Evolutionary conservation across 1,140 invertebrate species (phyloP).

Genomic region (Tribolium castaneum): DNA sequence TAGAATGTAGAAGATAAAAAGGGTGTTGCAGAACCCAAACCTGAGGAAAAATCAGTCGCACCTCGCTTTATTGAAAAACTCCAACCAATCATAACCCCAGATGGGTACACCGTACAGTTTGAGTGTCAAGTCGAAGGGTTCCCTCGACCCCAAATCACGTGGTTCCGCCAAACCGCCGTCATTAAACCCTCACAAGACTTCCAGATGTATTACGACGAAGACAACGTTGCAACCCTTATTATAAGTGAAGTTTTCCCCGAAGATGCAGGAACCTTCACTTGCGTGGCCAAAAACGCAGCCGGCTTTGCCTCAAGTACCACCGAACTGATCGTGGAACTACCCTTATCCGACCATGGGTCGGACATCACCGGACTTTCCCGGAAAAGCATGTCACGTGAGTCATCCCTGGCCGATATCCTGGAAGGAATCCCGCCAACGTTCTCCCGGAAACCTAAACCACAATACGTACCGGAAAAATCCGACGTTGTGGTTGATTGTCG

Average conservation of each 20-base stretch:
- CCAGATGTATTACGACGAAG: constrained; percentile 93
- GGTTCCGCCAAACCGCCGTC: constrained; percentile 93
- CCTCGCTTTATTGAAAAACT: constrained; percentile 89
- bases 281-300: constrained; percentile 94
- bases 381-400: constrained; percentile 87
- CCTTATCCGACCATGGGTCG: constrained; percentile 88
- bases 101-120: constrained; percentile 90
- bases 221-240: constrained; percentile 91
- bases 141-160: constrained; percentile 91
- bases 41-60: constrained; percentile 80
- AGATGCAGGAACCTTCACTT: constrained; percentile 96
- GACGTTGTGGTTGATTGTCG: constrained; percentile 86
- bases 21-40: constrained; percentile 76
- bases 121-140: constrained; percentile 90
- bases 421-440: constrained; percentile 95
- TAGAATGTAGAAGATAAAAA: no score
- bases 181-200: constrained; percentile 92
- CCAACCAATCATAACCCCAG: constrained; percentile 82
- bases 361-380: constrained; percentile 83
- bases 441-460: constrained; percentile 85
- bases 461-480: constrained; percentile 83
- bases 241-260: constrained; percentile 97
- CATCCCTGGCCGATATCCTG: constrained; percentile 88
- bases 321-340: constrained; percentile 87
- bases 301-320: constrained; percentile 94